Percentiles rank a stretch among this genome's conserved stretches.
These are phyloP conservation scores for Clarias platycephalus DNA, from an alignment of 2,797 vertebrate genomes.

Conservation along the genomic window DNA sequence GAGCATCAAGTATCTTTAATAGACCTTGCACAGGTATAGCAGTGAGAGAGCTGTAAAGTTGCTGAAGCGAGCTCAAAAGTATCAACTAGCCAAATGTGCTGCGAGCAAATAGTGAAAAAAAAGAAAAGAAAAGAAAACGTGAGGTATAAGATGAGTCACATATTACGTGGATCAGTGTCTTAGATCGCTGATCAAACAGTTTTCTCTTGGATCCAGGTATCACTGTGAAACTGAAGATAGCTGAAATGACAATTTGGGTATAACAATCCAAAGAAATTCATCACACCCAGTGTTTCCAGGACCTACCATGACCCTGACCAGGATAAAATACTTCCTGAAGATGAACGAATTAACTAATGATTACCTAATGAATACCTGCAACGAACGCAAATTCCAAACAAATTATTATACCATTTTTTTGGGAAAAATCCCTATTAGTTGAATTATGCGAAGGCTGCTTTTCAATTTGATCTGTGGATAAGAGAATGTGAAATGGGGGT, in stretches of 20 bases:
- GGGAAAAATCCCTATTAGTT: neutral
- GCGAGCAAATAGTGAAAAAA: neutral
- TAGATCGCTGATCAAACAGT: neutral
- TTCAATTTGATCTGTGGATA: neutral
- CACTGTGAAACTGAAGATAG: neutral
- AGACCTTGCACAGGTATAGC: neutral
- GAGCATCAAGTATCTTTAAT: neutral
- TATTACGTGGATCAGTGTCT: neutral
- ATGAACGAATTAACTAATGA: no score
- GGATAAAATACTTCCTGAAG: neutral
- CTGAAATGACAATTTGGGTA: neutral
- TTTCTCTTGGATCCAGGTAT: neutral
- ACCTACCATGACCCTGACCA: neutral
- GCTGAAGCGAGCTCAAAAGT: conserved; percentile 3
- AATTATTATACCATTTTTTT: neutral
- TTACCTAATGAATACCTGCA: no score
- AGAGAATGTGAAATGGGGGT: no score
- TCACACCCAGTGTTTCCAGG: neutral
- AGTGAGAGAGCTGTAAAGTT: neutral
- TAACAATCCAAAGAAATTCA: neutral
- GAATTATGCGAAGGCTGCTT: neutral
- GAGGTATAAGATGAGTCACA: neutral
- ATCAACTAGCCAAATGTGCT: neutral
- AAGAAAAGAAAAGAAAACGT: neutral
- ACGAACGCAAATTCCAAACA: neutral